phyloP scores from a whole-genome alignment of 1,140 invertebrate species.

The Neodiprion virginianus region DNA sequence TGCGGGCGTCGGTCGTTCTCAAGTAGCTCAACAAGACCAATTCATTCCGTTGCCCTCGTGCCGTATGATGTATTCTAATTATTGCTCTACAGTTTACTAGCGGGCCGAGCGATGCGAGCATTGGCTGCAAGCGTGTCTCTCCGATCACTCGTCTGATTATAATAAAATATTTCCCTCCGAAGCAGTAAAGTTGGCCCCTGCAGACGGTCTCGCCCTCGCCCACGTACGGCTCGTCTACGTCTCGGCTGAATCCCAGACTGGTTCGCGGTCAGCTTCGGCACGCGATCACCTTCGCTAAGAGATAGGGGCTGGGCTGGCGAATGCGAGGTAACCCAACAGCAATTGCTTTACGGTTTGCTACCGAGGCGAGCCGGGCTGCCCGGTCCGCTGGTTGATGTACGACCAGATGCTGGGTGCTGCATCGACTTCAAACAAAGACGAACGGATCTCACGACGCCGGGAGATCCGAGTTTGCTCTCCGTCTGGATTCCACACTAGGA shows the following conservation, averaged over 20 bases:
- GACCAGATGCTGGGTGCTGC: neutral
- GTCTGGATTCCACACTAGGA: neutral
- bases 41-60: no score
- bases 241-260: neutral
- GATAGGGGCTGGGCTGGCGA: neutral
- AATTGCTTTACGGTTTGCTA: slow-evolving; percentile 7
- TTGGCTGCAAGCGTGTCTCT: no score
- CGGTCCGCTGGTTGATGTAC: neutral
- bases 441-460: neutral
- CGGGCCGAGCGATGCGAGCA: no score
- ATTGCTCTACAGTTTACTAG: no score
- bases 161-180: neutral
- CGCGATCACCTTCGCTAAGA: neutral
- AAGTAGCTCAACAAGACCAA: no score
- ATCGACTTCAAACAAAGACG: slow-evolving; percentile 3
- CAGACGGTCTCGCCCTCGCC: neutral
- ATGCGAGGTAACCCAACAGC: neutral
- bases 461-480: neutral
- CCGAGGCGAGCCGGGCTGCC: neutral
- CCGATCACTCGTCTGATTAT: no score
- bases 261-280: neutral
- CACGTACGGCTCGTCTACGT: neutral
- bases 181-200: neutral
- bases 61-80: no score
- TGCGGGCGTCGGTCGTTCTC: no score